phyloP scores from a whole-genome alignment of 2,797 vertebrate genomes.

The Florisuga fusca region DNA sequence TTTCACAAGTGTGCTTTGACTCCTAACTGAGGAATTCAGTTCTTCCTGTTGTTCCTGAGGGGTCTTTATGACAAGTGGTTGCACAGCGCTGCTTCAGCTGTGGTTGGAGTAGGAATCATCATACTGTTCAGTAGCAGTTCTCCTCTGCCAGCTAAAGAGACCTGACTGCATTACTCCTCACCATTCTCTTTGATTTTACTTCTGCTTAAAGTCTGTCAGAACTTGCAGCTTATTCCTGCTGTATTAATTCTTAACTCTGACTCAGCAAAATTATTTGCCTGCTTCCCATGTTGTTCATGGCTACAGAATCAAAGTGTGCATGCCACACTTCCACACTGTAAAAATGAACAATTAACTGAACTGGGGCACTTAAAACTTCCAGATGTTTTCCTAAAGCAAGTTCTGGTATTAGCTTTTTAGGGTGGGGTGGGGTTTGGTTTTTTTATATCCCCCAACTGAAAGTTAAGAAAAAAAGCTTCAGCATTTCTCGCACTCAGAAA shows the following conservation, averaged over 20 bases:
- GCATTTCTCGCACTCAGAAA: constrained; percentile 6
- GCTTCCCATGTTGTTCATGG: not conserved
- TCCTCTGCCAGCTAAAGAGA: not conserved
- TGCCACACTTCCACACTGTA: not conserved
- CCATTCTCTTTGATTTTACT: not conserved
- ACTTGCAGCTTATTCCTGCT: not conserved
- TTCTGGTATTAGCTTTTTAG: constrained; percentile 54
- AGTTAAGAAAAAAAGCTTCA: constrained; percentile 38
- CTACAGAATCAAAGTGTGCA: not conserved
- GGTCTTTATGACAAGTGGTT: not conserved
- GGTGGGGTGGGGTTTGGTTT: not conserved
- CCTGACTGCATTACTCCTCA: not conserved
- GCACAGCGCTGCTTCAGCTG: not conserved
- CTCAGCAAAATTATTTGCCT: not conserved
- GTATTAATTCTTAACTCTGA: not conserved
- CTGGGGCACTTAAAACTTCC: not conserved
- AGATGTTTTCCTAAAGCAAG: constrained; percentile 58
- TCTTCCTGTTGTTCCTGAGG: rapidly evolving
- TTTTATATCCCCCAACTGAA: not conserved
- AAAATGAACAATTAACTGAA: not conserved
- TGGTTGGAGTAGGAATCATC: not conserved
- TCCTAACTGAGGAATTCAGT: not conserved
- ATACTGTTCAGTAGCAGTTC: not conserved
- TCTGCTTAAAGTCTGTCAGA: not conserved
- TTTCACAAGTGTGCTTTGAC: not conserved